phyloP scores from a whole-genome alignment of 1,140 invertebrate genomes.

The Atta colombica region DNA sequence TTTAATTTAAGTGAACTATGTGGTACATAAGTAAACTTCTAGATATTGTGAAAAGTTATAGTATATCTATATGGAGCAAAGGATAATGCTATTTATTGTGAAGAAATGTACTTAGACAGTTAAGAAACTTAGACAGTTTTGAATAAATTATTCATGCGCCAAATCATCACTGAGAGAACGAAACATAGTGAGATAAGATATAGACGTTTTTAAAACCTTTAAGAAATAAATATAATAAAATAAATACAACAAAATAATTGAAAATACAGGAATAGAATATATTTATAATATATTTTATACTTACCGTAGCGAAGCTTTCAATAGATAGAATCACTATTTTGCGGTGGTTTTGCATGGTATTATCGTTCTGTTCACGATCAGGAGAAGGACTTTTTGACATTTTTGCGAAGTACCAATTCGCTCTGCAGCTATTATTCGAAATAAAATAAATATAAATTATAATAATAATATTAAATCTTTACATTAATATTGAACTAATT shows the following conservation, averaged over 20 bases:
- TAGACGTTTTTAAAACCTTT: background rate
- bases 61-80: too few species aligned
- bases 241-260: background rate
- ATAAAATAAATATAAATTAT: background rate
- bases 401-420: background rate
- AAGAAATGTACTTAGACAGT: too few species aligned
- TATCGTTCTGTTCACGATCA: background rate
- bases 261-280: background rate
- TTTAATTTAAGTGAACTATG: too few species aligned
- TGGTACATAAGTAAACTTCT: too few species aligned
- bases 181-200: background rate
- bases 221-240: background rate
- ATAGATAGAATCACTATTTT: conserved; percentile 8
- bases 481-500: background rate
- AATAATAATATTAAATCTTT: background rate
- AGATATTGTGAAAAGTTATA: too few species aligned
- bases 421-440: background rate
- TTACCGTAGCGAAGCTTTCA: background rate
- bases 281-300: background rate
- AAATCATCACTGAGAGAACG: background rate
- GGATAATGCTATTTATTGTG: too few species aligned
- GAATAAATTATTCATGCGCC: background rate
- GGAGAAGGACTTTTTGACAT: conserved; percentile 12
- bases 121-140: background rate
- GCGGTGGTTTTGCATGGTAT: background rate